Base-by-base conservation (phyloP, 2,888 invertebrate species). In the Drosophila colorata region DNA sequence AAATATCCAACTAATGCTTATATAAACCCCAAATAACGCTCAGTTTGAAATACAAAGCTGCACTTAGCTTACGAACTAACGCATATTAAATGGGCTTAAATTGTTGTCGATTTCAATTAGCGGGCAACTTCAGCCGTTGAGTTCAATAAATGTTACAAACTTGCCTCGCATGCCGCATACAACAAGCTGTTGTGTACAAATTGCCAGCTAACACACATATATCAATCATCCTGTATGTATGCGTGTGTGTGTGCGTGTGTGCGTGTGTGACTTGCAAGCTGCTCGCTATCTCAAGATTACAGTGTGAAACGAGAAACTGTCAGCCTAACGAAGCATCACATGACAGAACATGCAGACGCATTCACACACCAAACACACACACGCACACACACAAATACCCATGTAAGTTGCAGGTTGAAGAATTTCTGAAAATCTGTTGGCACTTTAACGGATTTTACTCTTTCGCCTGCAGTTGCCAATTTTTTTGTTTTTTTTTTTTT, bases 241-340 rank as follows among this genome's bases (percentile, higher is more conserved):
- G 57, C 23, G 16, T 43, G 37, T 49, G 13, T 44, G 18, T 28
- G 43, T 43, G 14, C 51, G 44, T 44, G 16, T 44, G 51, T 48
- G 35, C 46, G 38, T 40, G 25, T 49, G 63, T 56, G 43, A 20
- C 33, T 61, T 63, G 43, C 43, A 52, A 49, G 60, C 55, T 61
- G 38, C 47, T 46, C 47, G 63, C 46, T 48, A 57, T 56, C 48
- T 56, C 16, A 35, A 56, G 55, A 68, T 47, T 59, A 44, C 51
- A 59, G 65, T 51, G 63, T 57, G 59, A 51, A 71, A 79, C 69
- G 69, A 71, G 63, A 69, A 47, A 70, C 68, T 82, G 81, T 86
- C 74, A 68, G 70, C 40, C 69, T 86, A 82, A 86, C 84, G 77
- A 82, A 83, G 77, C 77, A 46, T 61, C 61, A 80, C 72, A 67